A percentile compares a stretch with the other conserved stretches of the same genome.
phyloP scores from a whole-genome alignment of 37 sponge, comb jelly and placozoan species.

The Chondrilla cf. caribensis region DNA sequence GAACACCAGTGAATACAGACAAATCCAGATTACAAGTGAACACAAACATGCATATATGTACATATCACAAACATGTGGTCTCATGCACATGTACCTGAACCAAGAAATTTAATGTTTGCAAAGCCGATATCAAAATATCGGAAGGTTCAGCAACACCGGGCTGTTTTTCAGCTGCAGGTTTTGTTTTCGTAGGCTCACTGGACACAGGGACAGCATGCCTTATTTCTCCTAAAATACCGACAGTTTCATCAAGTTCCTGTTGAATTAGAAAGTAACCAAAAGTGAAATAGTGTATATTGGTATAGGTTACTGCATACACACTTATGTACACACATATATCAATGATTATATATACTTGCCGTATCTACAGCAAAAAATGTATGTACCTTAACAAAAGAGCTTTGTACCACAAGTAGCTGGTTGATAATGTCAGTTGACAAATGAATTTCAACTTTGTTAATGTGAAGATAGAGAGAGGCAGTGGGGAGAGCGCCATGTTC shows the following conservation, averaged over 20 bases:
- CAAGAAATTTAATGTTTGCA: slow-evolving; percentile 3
- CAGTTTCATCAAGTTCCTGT: slow-evolving; percentile 10
- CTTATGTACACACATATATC: not conserved
- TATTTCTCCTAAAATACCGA: slow-evolving; percentile 14
- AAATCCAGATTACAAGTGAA: too few relatives aligned
- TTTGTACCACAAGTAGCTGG: slow-evolving; percentile 71
- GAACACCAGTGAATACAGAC: too few relatives aligned
- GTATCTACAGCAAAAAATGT: not conserved
- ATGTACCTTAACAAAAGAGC: slow-evolving; percentile 71
- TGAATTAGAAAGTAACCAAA: not conserved
- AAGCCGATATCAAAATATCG: not conserved
- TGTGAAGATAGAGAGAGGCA: slow-evolving; percentile 30
- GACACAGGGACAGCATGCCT: not conserved
- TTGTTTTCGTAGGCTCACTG: not conserved
- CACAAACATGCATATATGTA: too few relatives aligned
- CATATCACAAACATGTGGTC: too few relatives aligned
- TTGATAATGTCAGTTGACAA: slow-evolving; percentile 72
- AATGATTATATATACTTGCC: too few relatives aligned
- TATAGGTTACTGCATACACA: not conserved
- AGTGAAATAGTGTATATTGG: too few relatives aligned
- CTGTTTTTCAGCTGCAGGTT: not conserved
- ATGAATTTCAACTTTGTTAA: slow-evolving; percentile 62
- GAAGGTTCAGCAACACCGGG: not conserved
- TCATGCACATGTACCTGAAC: not conserved
- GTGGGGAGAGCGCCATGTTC: slow-evolving; percentile 17